These are phyloP conservation scores for Clunio marinus DNA, from an alignment of 2,888 invertebrate species.

Conservation along the genomic window DNA sequence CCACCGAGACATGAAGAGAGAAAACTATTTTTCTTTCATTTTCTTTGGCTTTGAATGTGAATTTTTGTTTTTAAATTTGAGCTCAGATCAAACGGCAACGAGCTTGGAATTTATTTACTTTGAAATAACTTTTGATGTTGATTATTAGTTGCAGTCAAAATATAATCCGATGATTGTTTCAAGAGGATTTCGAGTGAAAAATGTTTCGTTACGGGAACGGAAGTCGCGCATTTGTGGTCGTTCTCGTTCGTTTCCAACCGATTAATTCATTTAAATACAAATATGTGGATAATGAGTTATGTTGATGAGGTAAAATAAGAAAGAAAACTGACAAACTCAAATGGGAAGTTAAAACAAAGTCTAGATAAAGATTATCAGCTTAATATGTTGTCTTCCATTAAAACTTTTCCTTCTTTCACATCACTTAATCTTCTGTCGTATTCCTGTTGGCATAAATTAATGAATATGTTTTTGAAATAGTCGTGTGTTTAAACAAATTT, in stretches of 20 bases:
- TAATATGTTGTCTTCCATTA: conserved; percentile 8
- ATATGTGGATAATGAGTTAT: no score
- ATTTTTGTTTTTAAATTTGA: no score
- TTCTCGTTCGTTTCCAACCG: background rate
- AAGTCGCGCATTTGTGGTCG: conserved; percentile 4
- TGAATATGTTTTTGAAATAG: background rate
- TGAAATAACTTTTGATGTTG: background rate
- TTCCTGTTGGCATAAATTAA: conserved; percentile 16
- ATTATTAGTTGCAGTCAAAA: background rate
- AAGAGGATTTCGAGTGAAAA: no score
- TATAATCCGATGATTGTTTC: background rate
- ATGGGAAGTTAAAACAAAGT: background rate
- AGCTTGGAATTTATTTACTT: background rate
- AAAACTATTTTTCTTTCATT: background rate
- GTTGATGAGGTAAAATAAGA: conserved; percentile 5
- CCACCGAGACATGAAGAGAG: background rate
- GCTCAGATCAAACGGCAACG: conserved; percentile 5
- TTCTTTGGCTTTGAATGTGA: conserved; percentile 13
- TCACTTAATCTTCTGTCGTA: conserved; percentile 20
- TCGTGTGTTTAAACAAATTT: conserved; percentile 15
- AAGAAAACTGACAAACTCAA: conserved; percentile 3
- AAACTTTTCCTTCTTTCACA: background rate
- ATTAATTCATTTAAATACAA: conserved; percentile 13
- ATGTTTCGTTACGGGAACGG: background rate
- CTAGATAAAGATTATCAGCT: background rate